A percentile compares a stretch with the other conserved stretches of the same genome.
These are phyloP conservation scores for Tympanuchus pallidicinctus DNA, from an alignment of 2,113 vertebrate genomes.

Conservation along the genomic window DNA sequence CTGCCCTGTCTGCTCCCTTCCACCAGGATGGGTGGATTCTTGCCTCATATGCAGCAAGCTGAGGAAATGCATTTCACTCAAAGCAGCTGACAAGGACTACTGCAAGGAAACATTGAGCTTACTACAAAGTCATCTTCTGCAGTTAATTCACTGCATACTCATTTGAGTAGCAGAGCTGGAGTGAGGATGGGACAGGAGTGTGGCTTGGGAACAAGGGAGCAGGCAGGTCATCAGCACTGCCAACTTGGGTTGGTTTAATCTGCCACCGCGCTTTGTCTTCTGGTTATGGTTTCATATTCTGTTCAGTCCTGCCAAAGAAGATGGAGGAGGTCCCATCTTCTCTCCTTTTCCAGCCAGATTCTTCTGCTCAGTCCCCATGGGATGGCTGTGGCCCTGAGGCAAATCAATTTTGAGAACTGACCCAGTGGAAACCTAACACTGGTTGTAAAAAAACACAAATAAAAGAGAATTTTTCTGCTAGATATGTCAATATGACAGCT, in stretches of 20 bases:
- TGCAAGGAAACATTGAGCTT: not conserved
- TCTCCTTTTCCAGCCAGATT: accelerated
- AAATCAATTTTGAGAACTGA: conserved; percentile 34
- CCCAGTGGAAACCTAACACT: conserved; percentile 10
- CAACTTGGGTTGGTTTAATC: not conserved
- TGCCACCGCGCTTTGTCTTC: not conserved
- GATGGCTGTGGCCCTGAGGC: not conserved
- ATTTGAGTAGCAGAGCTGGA: not conserved
- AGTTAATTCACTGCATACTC: not conserved
- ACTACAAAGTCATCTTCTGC: not conserved
- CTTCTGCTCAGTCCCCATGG: not conserved
- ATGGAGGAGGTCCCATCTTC: not conserved
- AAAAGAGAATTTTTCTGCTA: not conserved
- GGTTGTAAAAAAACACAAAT: conserved; percentile 20
- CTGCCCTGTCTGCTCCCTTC: not conserved
- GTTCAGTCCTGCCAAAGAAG: not conserved
- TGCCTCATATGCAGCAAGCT: not conserved
- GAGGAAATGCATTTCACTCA: not conserved
- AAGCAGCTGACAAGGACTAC: not conserved
- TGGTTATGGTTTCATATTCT: not conserved
- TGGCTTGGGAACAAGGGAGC: not conserved
- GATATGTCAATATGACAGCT: not conserved
- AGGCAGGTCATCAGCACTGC: not conserved
- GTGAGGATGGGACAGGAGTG: not conserved
- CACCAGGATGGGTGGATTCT: not conserved